These are phyloP conservation scores for Anoplophora glabripennis DNA, from an alignment of 1,140 invertebrate genomes.

Conservation along the genomic window DNA sequence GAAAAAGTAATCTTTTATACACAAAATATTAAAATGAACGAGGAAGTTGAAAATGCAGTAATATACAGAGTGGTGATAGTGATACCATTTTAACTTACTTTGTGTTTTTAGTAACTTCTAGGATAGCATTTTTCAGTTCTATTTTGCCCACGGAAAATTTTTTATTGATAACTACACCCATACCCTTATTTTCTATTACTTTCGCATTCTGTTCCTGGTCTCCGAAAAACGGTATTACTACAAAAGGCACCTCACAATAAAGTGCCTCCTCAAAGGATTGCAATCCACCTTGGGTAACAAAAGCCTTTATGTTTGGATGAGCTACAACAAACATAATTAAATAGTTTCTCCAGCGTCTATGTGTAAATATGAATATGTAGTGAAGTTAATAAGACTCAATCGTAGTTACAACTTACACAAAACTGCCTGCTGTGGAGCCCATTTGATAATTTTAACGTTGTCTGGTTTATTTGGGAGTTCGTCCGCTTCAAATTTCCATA, in stretches of 20 bases:
- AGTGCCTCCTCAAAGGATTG: conserved; percentile 52
- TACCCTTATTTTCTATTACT: conserved; percentile 26
- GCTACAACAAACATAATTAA: conserved; percentile 27
- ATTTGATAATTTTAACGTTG: conserved; percentile 63
- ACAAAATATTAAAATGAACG: too few species aligned
- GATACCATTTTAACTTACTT: neutral
- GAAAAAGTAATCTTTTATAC: too few species aligned
- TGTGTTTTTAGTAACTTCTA: conserved; percentile 5
- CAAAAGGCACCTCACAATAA: conserved; percentile 52
- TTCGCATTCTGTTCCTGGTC: conserved; percentile 43
- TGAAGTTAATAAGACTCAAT: too few species aligned
- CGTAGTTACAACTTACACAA: conserved; percentile 54
- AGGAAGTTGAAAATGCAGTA: too few species aligned
- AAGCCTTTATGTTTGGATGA: conserved; percentile 45
- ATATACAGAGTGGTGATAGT: too few species aligned
- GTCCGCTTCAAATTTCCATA: conserved; percentile 58
- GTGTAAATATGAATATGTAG: too few species aligned
- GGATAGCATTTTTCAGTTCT: conserved; percentile 1
- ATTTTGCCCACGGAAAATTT: neutral
- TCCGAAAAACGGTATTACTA: conserved; percentile 47
- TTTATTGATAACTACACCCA: conserved; percentile 28
- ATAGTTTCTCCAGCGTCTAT: conserved; percentile 51
- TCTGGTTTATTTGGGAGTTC: conserved; percentile 53
- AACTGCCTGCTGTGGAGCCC: conserved; percentile 70
- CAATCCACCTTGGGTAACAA: conserved; percentile 54